Evolutionary conservation across 2,888 invertebrate genomes (phyloP).

Genomic region (Cordilura impudica): DNA sequence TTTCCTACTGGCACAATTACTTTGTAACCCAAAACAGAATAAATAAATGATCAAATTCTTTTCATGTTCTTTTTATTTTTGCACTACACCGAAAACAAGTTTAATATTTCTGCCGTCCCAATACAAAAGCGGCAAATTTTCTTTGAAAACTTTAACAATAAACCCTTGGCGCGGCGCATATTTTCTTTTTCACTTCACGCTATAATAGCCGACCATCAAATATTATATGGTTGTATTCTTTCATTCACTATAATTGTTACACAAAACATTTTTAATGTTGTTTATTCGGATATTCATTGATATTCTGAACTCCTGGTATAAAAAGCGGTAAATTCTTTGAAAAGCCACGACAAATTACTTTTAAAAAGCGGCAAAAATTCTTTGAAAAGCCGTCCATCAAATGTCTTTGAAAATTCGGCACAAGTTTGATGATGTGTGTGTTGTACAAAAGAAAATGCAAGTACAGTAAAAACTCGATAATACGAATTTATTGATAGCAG

Average conservation of each 20-base stretch:
- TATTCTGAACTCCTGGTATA: conserved; percentile 39
- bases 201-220: conserved; percentile 5
- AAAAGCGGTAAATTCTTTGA: conserved; percentile 43
- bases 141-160: conserved; percentile 49
- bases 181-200: conserved; percentile 13
- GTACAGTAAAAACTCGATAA: too few relatives aligned
- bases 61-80: conserved; percentile 7
- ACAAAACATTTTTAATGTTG: neutral
- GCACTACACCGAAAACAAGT: conserved; percentile 50
- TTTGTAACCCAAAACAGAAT: neutral
- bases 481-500: too few relatives aligned
- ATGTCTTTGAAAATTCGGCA: neutral
- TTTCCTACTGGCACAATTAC: neutral
- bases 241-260: too few relatives aligned
- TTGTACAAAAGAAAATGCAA: too few relatives aligned
- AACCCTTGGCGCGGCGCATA: conserved; percentile 4
- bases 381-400: neutral
- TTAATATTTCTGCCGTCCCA: conserved; percentile 37
- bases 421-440: neutral
- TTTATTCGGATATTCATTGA: too few relatives aligned
- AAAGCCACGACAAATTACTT: conserved; percentile 20
- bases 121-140: conserved; percentile 48
- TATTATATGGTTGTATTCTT: too few relatives aligned
- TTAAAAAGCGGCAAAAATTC: conserved; percentile 5
- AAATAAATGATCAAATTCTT: neutral